Evolutionary conservation across 2,888 invertebrate species (phyloP), one percentile per base, ranked within the genome.

Genomic region (Tholera decimalis): DNA sequence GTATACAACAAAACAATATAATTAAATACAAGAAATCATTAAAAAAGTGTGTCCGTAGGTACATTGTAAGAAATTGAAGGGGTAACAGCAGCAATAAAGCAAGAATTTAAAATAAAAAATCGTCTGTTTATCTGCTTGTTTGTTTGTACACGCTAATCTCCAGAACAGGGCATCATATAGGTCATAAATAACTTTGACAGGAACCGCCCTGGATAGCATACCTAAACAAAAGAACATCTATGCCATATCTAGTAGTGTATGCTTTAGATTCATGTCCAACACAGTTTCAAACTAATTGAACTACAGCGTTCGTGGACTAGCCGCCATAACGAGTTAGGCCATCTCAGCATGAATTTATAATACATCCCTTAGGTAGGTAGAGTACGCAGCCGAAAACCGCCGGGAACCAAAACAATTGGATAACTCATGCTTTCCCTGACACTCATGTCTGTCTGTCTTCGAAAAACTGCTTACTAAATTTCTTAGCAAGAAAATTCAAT

Each of bases 341-440:
- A 57, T 71, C 70, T 64, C 44, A 64, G 22, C 44, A 71, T 71
- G 72, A 71, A 71, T 71, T 71, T 64, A 58, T 72, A 71, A 71
- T 70, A 13, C 18, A 24, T 11, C 37, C 43, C 49, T 49, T 50
- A 54, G 20, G 56, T 70, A 39, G 5, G 20, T 26, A 33, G 15
- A 15, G 60, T 57, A 13, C 20, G 30, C 35, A 26, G 20, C 18
- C 18, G 11, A 26, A 57, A 26, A 20, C 35, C 18, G 35, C 4
- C 6, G 11, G 1, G 13, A 20, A 20, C 13, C 13, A 20, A 20
- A 41, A 7, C 7, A 37, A 7, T 8, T 8, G n/a, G 7, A 0
- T 15, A 15, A 13, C 3, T 1, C 5, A 1, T 4, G 6, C 1
- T n/a, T n/a, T 37, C n/a, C n/a, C 37, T 37, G n/a, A n/a, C 15